phyloP scores from a whole-genome alignment of 2,797 vertebrate species.

The Salarias fasciatus region DNA sequence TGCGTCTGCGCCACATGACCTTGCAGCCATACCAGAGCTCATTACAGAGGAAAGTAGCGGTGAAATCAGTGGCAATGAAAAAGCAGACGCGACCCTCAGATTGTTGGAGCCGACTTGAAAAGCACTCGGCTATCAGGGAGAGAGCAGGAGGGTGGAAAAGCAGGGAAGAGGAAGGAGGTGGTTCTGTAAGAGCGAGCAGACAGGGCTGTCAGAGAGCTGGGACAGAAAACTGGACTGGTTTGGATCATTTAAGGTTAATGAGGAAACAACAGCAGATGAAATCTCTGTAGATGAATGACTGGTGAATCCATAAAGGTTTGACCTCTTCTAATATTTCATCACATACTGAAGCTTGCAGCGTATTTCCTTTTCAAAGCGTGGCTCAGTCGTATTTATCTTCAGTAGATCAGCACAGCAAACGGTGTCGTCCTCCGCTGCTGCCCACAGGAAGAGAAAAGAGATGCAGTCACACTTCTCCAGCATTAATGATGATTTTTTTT shows the following conservation, averaged over 20 bases:
- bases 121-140: slow-evolving; percentile 25
- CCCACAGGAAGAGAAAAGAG: no score
- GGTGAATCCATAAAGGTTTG: slow-evolving; percentile 62
- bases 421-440: no score
- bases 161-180: neutral
- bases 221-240: slow-evolving; percentile 72
- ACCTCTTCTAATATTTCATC: slow-evolving; percentile 52
- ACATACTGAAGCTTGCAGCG: slow-evolving; percentile 10
- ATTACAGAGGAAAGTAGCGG: slow-evolving; percentile 64
- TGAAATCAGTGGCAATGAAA: slow-evolving; percentile 50
- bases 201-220: slow-evolving; percentile 51
- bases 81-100: slow-evolving; percentile 69
- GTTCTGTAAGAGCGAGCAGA: slow-evolving; percentile 1
- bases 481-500: no score
- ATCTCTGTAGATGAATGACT: slow-evolving; percentile 65
- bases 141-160: neutral
- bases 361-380: slow-evolving; percentile 57
- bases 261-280: slow-evolving; percentile 77
- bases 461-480: no score
- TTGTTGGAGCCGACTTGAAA: slow-evolving; percentile 64
- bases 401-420: slow-evolving; percentile 5
- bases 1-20: slow-evolving; percentile 48
- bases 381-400: slow-evolving; percentile 40
- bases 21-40: slow-evolving; percentile 59
- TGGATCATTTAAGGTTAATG: slow-evolving; percentile 85